Base-by-base conservation (phyloP, 1,140 invertebrate species). In the roundworm (Caenorhabditis elegans) region DNA sequence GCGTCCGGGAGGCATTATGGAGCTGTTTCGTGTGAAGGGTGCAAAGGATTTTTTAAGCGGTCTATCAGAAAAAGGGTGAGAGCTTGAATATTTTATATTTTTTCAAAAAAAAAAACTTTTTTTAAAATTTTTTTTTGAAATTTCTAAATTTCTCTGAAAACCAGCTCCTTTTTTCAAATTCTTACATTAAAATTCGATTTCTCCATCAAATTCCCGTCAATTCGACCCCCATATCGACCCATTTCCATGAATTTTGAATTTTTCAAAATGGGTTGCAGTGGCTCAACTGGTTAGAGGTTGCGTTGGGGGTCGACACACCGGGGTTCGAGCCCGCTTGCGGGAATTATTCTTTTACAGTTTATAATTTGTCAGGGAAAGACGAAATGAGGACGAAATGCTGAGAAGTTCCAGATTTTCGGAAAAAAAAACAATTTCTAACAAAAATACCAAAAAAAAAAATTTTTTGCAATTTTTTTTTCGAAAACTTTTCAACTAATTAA, bases 11-110 rank as follows among this genome's bases (percentile, higher is more conserved):
- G 91, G 31, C 91, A 92, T 83, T 92, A 91, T 83, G 92, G 92
- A 15, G 92, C 90, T 1, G 90, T 92, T 24, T 90, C 88, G 86
- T 93, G 92, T 88, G 92, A 93, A 88, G 92, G 92, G n/a, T 99
- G 97, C 91, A 99, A 99, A 83, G 86, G 86, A 28, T 88, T 88
- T 70, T 89, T 89, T 53, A 88, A 88, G 75, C 77, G 87, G 28
- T 82, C 78, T 24, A 88, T 88, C 36, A 76, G 87, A 13, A 89
- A 89, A 65, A 86, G 88, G 84, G 84, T 85, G 22, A 43, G 43
- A 55, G 51, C 19, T 10, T 6, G 26, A 55, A 28, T n/a, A n/a
- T n/a, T n/a, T n/a, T n/a, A n/a, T n/a, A n/a, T n/a, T n/a, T n/a
- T 48, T 80, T 65, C 17, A 19, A 47, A 24, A 84, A 49, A 60